A percentile compares a stretch with the other conserved stretches of the same genome.
Conservation (phyloP, 2,113 vertebrate genomes). For the Desmodus rotundus region DNA sequence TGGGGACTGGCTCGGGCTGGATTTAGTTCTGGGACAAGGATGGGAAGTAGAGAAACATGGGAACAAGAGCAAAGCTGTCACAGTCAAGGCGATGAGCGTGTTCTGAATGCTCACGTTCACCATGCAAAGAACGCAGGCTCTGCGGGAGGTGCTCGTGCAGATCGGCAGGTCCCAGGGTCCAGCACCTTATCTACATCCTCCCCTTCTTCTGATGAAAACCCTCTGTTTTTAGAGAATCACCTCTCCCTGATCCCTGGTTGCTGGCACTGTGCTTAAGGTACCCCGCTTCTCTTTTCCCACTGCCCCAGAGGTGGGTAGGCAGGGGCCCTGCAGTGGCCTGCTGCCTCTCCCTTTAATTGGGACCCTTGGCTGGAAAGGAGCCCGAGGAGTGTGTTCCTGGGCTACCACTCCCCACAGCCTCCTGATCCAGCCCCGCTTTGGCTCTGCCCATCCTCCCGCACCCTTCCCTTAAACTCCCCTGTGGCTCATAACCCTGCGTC, state of each 20-base stretch:
- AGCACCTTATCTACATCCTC: rapidly evolving
- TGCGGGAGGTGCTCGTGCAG: rapidly evolving
- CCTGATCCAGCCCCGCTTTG: neutral
- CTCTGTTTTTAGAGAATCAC: too few species aligned
- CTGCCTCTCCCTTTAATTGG: neutral
- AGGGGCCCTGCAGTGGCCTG: neutral
- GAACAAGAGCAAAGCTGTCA: neutral
- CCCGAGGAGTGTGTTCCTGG: rapidly evolving
- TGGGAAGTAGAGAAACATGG: rapidly evolving
- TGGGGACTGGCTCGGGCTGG: rapidly evolving
- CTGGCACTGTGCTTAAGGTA: too few species aligned
- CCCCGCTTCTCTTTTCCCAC: neutral
- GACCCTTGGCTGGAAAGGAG: neutral
- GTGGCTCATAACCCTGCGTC: rapidly evolving
- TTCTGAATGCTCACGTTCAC: rapidly evolving
- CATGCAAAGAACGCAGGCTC: rapidly evolving
- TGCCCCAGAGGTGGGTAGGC: neutral
- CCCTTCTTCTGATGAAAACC: neutral
- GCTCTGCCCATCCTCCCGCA: rapidly evolving
- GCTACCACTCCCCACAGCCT: neutral
- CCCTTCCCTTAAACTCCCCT: neutral
- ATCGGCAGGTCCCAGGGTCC: rapidly evolving
- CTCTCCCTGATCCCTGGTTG: too few species aligned
- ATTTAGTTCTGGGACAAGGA: rapidly evolving
- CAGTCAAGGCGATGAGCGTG: rapidly evolving